Evolutionary conservation across 2,113 vertebrate genomes (phyloP).

Genomic region (Rissa tridactyla): DNA sequence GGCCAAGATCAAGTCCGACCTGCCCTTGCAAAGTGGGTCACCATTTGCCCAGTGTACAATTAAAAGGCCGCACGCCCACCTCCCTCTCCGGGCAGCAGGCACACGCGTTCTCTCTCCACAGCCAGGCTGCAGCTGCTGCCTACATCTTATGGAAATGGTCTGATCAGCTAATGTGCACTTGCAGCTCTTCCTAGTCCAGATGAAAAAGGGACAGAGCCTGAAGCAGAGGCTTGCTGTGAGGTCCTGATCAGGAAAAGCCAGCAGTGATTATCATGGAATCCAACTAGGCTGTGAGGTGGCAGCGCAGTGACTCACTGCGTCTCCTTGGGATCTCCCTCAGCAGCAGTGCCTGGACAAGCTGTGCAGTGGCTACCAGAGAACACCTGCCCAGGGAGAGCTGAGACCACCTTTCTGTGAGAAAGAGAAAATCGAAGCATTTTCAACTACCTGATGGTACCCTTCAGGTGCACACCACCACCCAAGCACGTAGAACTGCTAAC

Average conservation of each 20-base stretch:
- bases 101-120: rapidly evolving
- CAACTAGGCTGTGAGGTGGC: neutral
- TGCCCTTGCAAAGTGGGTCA: neutral
- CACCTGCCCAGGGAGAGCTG: neutral
- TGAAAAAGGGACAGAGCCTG: neutral
- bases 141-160: rapidly evolving
- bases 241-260: neutral
- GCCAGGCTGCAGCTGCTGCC: neutral
- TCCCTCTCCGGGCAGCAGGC: neutral
- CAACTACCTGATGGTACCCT: rapidly evolving
- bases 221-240: neutral
- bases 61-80: neutral
- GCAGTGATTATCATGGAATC: neutral
- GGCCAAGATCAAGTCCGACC: neutral
- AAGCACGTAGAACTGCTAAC: rapidly evolving
- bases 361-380: neutral
- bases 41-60: neutral
- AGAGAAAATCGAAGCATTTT: rapidly evolving
- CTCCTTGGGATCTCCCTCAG: neutral
- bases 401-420: no score
- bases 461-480: rapidly evolving
- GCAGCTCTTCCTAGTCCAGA: neutral
- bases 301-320: neutral
- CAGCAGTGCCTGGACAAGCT: neutral
- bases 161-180: neutral